These are phyloP conservation scores for Pavo muticus DNA, from an alignment of 2,113 vertebrate species.

Conservation along the genomic window DNA sequence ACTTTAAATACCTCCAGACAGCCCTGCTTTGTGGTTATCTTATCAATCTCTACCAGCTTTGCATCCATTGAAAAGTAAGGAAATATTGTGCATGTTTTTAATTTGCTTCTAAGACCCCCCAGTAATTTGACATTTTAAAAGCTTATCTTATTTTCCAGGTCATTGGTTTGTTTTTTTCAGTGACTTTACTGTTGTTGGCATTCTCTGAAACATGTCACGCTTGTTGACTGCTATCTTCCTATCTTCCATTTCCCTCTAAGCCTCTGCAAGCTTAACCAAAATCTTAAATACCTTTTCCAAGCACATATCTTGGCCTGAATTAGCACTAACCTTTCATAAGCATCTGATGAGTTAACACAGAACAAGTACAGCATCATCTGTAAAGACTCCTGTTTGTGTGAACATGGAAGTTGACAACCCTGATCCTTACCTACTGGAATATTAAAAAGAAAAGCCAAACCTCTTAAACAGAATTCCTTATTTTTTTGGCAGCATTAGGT, in stretches of 20 bases:
- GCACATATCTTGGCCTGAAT: conserved; percentile 8
- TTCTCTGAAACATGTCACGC: conserved; percentile 39
- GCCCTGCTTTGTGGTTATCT: not conserved
- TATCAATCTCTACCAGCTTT: conserved; percentile 39
- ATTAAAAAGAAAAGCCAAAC: not conserved
- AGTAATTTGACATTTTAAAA: conserved; percentile 72
- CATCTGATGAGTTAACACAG: conserved; percentile 22
- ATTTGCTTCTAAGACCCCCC: conserved; percentile 30
- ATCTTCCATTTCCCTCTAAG: conserved; percentile 50
- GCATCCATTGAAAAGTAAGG: conserved; percentile 9
- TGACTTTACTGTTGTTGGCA: conserved; percentile 25
- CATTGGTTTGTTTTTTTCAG: conserved; percentile 59
- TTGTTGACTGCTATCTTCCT: conserved; percentile 58
- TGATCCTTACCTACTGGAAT: not conserved
- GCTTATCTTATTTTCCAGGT: conserved; percentile 66
- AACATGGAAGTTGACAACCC: not conserved
- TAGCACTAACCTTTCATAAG: conserved; percentile 49
- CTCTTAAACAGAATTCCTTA: not conserved
- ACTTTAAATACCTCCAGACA: not conserved
- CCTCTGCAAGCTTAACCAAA: conserved; percentile 21
- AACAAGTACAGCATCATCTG: not conserved
- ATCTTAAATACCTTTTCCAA: conserved; percentile 36
- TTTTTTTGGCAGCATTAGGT: not conserved
- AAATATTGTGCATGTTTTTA: conserved; percentile 16
- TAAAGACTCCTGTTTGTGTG: not conserved